These are phyloP conservation scores for Aythya baeri DNA, from an alignment of 2,113 vertebrate species.

Conservation along the genomic window DNA sequence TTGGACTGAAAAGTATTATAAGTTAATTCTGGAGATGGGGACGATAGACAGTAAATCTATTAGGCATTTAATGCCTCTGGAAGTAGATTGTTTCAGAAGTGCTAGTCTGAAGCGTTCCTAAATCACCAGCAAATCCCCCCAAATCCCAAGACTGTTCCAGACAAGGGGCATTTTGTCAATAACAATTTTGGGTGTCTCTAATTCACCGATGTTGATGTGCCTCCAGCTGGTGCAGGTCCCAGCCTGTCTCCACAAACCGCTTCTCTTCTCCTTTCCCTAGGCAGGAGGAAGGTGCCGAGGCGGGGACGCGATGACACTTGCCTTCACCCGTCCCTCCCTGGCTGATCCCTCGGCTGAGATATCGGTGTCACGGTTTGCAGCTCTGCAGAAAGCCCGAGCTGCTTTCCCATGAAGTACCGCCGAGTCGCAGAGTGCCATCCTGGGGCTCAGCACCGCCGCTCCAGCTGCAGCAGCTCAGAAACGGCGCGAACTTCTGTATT, in stretches of 20 bases:
- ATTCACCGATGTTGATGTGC: rapidly evolving
- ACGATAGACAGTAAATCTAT: not conserved
- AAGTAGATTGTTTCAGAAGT: no score
- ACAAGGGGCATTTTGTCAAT: not conserved
- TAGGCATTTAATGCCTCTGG: not conserved
- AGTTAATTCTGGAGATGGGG: not conserved
- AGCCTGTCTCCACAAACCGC: not conserved
- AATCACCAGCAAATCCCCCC: not conserved
- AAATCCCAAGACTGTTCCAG: no score
- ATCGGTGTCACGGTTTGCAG: not conserved
- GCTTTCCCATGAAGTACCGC: not conserved
- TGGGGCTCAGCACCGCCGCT: not conserved
- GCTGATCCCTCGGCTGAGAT: not conserved
- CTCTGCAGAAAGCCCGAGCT: not conserved
- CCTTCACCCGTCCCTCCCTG: not conserved
- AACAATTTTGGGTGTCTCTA: not conserved
- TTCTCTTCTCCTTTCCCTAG: not conserved
- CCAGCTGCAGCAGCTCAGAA: not conserved
- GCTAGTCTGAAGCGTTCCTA: not conserved
- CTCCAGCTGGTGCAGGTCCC: rapidly evolving
- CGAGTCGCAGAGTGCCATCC: not conserved
- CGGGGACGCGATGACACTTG: not conserved
- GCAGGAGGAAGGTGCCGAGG: rapidly evolving
- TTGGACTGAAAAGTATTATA: not conserved
- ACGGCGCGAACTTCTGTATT: not conserved